These are phyloP conservation scores for Sminthurides aquaticus DNA, from an alignment of 2,888 invertebrate species.

Conservation along the genomic window DNA sequence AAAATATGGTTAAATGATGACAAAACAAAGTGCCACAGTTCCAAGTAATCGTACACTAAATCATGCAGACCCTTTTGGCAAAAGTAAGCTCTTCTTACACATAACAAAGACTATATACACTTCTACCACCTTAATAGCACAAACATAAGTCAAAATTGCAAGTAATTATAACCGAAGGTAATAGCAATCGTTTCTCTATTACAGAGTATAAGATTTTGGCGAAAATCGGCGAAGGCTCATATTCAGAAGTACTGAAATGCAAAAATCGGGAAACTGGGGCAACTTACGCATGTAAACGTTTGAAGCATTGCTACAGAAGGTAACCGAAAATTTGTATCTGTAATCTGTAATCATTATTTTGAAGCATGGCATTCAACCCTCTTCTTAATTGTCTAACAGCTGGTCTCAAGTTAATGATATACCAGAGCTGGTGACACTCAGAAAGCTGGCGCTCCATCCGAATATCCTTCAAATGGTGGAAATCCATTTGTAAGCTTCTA, in stretches of 20 bases:
- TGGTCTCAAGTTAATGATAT: constrained; percentile 51
- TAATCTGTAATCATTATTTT: constrained; percentile 37
- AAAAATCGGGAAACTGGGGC: constrained; percentile 53
- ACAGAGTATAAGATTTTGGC: constrained; percentile 58
- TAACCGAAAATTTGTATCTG: constrained; percentile 40
- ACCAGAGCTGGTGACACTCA: constrained; percentile 57
- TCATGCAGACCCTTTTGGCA: constrained; percentile 27
- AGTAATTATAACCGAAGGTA: too few relatives aligned
- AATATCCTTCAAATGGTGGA: constrained; percentile 59
- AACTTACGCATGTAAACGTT: constrained; percentile 57
- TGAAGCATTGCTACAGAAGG: constrained; percentile 57
- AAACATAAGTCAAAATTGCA: too few relatives aligned
- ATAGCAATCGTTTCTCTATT: constrained; percentile 35
- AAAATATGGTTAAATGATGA: background rate
- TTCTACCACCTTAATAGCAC: too few relatives aligned
- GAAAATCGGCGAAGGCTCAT: constrained; percentile 63
- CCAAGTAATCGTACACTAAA: constrained; percentile 13
- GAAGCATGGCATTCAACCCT: too few relatives aligned
- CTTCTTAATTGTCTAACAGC: too few relatives aligned
- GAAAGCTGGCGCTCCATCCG: constrained; percentile 55
- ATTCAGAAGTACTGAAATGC: constrained; percentile 62
- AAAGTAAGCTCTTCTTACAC: constrained; percentile 23
- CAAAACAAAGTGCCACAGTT: background rate
- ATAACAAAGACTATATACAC: too few relatives aligned
- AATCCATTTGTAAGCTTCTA: constrained; percentile 54